phyloP scores from a whole-genome alignment of 2,797 vertebrate species.

The Potorous gilbertii region DNA sequence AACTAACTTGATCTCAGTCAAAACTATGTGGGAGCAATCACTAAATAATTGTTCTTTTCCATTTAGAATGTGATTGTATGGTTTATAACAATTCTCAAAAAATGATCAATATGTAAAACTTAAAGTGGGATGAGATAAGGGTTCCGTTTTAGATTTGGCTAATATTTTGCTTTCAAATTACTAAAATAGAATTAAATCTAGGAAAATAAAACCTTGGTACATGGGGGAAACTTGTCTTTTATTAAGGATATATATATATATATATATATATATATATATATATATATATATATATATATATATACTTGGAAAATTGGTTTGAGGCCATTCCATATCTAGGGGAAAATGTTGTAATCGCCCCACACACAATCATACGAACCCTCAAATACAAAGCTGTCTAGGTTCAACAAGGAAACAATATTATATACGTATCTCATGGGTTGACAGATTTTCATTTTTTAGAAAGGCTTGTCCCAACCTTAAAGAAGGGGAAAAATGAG shows the following conservation, averaged over 20 bases:
- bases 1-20: conserved; percentile 59
- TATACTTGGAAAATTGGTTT: background rate
- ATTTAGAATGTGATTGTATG: conserved; percentile 41
- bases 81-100: conserved; percentile 72
- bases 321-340: background rate
- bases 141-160: background rate
- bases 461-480: background rate
- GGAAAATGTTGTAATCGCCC: background rate
- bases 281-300: background rate
- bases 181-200: background rate
- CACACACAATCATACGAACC: background rate
- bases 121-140: background rate
- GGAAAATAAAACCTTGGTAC: background rate
- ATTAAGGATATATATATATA: background rate
- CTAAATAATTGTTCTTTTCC: conserved; percentile 73
- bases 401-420: background rate
- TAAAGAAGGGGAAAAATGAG: background rate
- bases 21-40: conserved; percentile 47
- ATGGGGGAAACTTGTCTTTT: background rate
- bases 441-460: background rate
- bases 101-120: conserved; percentile 69
- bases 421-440: background rate
- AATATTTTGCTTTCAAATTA: background rate
- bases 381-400: background rate
- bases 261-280: background rate